Base-by-base conservation (phyloP, 2,113 vertebrate genomes). In the Oncorhynchus mykiss region DNA sequence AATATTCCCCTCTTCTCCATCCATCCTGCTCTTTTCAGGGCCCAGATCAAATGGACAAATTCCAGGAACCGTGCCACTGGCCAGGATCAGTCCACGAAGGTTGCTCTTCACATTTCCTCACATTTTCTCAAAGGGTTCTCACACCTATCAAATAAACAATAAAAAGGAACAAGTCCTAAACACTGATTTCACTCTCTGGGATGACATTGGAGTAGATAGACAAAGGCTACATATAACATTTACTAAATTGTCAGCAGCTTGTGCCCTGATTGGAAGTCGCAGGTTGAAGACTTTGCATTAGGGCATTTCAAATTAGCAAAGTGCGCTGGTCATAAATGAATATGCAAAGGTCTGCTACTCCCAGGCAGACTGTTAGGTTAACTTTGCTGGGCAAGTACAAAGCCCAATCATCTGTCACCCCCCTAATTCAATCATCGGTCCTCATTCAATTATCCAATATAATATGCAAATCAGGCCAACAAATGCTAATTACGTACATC, bases 401-500 rank as follows among this genome's bases (percentile, higher is more conserved):
- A 88, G 88, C 85, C 73, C 72, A 93, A 91, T 90, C 82, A 83
- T 92, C 92, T 89, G 92, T 96, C 94, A 94, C 85, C 70, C 3
- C 54, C 82, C 84, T 94, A 96, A 95, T 95, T 96, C 92, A 96
- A 97, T 98, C 93, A 94, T 81, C 82, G 81, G 84, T 71, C 83
- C 85, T 87, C 89, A 94, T 95, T 95, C 90, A 94, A 94, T 95
- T 95, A 95, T 87, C 93, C 92, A 96, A 95, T 95, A 93, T 94
- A 96, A 95, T 93, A 97, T 96, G 96, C 89, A 96, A 96, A 97
- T 95, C 84, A 90, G 82, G 74, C 57, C 81, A 89, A 91, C 87
- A 90, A 90, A 94, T 93, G 91, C 92, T 94, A 95, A 97, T 96
- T 95, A 89, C 72, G 81, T 93, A 95, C 91, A 95, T 95, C 92